Evolutionary conservation across 2,113 vertebrate genomes (phyloP), one percentile per base, ranked within the genome.

Genomic region (Raphicerus campestris): DNA sequence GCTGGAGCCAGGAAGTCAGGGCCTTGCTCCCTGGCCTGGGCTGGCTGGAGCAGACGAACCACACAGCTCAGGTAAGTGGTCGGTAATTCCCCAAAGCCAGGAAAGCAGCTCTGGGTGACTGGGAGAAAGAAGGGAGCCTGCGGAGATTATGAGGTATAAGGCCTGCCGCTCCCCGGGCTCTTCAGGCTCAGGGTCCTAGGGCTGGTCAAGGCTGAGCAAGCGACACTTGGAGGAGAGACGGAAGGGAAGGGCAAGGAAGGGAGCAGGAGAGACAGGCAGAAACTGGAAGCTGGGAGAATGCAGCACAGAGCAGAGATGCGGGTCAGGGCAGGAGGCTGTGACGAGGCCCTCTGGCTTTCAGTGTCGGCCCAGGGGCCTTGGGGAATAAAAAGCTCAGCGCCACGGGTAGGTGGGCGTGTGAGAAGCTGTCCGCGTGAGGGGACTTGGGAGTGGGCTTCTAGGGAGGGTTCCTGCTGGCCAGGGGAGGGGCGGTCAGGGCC

Each of bases 361-460:
- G 30, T 10, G 73, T 42, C 4, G 6, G 11, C 56, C 10, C 1
- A 35, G 14, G 8, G 49, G 49, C 49, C 49, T 51, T 4, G 14
- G 49, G 47, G 58, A 87, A 30, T 8, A 19, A 66, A 66, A 63
- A 56, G 10, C 5, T 11, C 3, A 73, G 8, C 9, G 5, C 32
- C 56, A 3, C 3, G 3, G 49, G 0, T 2, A 7, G 28, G 20
- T 32, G 8, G 16, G 10, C 2, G 7, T 1, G 0, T 39, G 42
- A 61, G 13, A 19, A n/a, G 39, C 10, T 78, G 56, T 42, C 81
- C 24, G 26, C 3, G 0, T 2, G 13, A 51, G 15, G 60, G 14
- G 15, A 6, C 32, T 77, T 4, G 4, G 30, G 49, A 45, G 55
- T 2, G 4, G 66, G 17, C 42, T 70, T 49, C 28, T 49, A 15